Evolutionary conservation across 2,888 invertebrate genomes (phyloP).

Genomic region (Cantharis rustica): DNA sequence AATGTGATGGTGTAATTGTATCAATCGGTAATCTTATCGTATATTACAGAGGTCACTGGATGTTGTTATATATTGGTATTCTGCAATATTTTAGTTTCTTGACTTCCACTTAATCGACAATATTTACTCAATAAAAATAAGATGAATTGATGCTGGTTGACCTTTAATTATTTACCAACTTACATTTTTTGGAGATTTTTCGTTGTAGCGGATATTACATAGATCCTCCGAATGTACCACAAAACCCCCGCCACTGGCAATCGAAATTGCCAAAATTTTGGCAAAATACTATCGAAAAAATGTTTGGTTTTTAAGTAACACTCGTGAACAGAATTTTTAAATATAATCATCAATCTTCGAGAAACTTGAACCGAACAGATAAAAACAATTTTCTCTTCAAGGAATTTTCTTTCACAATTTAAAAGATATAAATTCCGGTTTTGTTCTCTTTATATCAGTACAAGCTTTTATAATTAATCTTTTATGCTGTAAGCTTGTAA

Average conservation of each 20-base stretch:
- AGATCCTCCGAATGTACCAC: no score
- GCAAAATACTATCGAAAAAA: background rate
- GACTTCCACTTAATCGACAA: slow-evolving; percentile 19
- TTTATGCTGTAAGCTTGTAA: background rate
- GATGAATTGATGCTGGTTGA: slow-evolving; percentile 2
- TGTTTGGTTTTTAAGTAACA: background rate
- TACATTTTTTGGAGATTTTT: no score
- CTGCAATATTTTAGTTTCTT: slow-evolving; percentile 33
- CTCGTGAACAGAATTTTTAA: background rate
- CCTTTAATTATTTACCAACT: background rate
- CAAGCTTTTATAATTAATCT: background rate
- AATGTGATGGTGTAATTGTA: slow-evolving; percentile 27
- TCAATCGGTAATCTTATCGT: slow-evolving; percentile 27
- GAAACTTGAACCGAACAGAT: background rate
- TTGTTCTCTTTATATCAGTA: background rate
- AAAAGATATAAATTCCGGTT: slow-evolving; percentile 3
- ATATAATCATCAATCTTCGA: background rate
- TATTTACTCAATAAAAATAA: background rate
- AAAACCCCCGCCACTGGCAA: no score
- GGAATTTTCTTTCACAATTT: background rate
- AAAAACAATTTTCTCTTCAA: background rate
- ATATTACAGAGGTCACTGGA: slow-evolving; percentile 31
- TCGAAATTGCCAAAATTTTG: background rate
- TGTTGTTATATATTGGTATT: slow-evolving; percentile 18
- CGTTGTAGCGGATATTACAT: no score